phyloP scores from a whole-genome alignment of 64 coral and sea anemone genomes.

The Cladopsammia gracilis region DNA sequence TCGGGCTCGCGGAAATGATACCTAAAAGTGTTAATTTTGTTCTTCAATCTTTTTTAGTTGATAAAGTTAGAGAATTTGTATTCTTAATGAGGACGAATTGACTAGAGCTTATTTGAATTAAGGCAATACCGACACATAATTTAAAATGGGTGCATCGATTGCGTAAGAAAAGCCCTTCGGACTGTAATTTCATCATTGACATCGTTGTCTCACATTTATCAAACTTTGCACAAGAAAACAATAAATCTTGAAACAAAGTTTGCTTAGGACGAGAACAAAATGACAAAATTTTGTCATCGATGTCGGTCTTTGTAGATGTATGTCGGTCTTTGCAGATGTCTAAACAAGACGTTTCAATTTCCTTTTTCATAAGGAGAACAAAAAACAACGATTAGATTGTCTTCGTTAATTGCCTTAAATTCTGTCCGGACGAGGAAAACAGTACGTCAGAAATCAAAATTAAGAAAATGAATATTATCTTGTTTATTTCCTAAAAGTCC shows the following conservation, averaged over 20 bases:
- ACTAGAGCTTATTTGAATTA: no score
- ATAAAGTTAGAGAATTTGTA: no score
- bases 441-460: no score
- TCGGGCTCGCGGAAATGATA: neutral
- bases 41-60: no score
- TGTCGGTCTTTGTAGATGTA: neutral
- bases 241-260: neutral
- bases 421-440: neutral
- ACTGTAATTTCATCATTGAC: no score
- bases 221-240: neutral
- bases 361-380: neutral
- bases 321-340: neutral
- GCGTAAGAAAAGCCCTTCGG: no score
- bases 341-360: slow-evolving; percentile 10
- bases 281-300: neutral
- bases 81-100: no score
- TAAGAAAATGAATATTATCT: no score
- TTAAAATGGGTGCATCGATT: no score
- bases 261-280: neutral
- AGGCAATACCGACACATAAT: no score
- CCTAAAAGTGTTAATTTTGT: neutral
- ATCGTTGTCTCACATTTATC: neutral
- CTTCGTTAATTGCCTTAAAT: neutral
- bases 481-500: no score
- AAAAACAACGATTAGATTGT: neutral